Evolutionary conservation across 2,888 invertebrate genomes (phyloP), one percentile per base, ranked within the genome.

Genomic region (Priocnemis perturbator): DNA sequence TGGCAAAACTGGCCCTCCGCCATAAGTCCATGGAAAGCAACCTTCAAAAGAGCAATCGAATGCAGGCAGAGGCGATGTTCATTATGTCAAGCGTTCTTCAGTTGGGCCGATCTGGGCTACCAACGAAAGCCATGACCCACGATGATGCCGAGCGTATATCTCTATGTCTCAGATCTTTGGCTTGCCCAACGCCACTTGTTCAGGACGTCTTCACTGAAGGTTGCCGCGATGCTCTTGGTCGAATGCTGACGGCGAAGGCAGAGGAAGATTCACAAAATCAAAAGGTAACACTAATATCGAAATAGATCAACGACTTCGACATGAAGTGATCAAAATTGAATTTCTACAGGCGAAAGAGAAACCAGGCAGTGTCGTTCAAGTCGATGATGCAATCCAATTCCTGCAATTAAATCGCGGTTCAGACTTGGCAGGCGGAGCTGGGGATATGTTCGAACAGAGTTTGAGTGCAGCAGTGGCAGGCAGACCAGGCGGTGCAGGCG

Each of bases 361-460:
- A 82, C 92, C 92, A 37, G 91, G 93, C 14, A 91, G 92, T 44
- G 90, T 92, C 64, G 92, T 96, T n/a, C 95, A 97, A 87, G 93
- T 96, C 0, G 97, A 97, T 86, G 96, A 96, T 86, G 95, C 96
- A 0, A 95, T 97, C 74, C 90, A 92, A 59, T 97, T 97, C 89
- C 90, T 95, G 59, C 97, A 97, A 87, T 90, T 97, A 57, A 93
- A 93, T 76, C 93, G 92, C 72, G 92, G 92, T 58, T 90, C 91
- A 55, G 93, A 93, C 76, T 91, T 93, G 83, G 91, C 91, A 26
- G 89, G 92, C 26, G 91, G 90, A 2, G 91, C 92, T 11, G 93
- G 94, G 85, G 95, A 99, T 88, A 95, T 98, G 80, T 99, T 99
- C 90, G 99, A 99, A 89, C 93, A 97, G 52, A 97, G 98, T 56